phyloP scores from a whole-genome alignment of 1,140 invertebrate species.

The Nylanderia fulva region DNA sequence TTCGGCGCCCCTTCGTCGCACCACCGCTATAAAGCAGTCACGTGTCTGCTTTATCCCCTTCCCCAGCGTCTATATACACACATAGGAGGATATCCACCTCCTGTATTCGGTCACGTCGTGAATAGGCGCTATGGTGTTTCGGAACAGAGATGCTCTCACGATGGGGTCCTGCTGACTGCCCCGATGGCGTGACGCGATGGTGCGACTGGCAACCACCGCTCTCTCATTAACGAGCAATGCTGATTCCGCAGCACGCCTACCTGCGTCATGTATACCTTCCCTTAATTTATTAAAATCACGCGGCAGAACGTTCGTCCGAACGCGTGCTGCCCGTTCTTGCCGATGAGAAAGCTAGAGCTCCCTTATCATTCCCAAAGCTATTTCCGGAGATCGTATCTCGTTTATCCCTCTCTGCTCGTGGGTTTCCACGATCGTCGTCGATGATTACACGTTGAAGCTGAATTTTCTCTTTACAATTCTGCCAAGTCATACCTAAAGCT shows the following conservation, averaged over 20 bases:
- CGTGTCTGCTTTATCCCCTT: conserved; percentile 68
- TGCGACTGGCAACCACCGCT: conserved; percentile 72
- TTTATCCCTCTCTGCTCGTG: conserved; percentile 39
- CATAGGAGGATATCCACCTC: conserved; percentile 67
- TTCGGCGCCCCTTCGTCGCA: conserved; percentile 66
- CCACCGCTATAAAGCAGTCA: conserved; percentile 79
- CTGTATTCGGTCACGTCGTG: conserved; percentile 40
- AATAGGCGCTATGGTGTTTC: conserved; percentile 73
- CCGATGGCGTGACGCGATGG: conserved; percentile 74
- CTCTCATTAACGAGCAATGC: conserved; percentile 72
- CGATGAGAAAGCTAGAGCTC: neutral
- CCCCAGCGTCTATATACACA: conserved; percentile 58
- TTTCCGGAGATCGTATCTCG: conserved; percentile 50
- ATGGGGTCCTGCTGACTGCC: conserved; percentile 74
- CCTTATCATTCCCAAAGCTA: conserved; percentile 51
- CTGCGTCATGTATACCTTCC: conserved; percentile 55
- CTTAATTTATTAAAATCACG: conserved; percentile 68
- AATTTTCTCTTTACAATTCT: conserved; percentile 16
- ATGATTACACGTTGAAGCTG: conserved; percentile 12
- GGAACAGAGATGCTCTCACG: conserved; percentile 80
- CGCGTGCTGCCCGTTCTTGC: neutral
- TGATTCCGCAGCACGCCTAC: conserved; percentile 67
- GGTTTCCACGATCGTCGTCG: conserved; percentile 15
- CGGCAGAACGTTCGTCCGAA: conserved; percentile 8
- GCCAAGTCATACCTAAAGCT: conserved; percentile 1